phyloP scores from a whole-genome alignment of 1,140 invertebrate genomes.

The Hesperophylax magnus region DNA sequence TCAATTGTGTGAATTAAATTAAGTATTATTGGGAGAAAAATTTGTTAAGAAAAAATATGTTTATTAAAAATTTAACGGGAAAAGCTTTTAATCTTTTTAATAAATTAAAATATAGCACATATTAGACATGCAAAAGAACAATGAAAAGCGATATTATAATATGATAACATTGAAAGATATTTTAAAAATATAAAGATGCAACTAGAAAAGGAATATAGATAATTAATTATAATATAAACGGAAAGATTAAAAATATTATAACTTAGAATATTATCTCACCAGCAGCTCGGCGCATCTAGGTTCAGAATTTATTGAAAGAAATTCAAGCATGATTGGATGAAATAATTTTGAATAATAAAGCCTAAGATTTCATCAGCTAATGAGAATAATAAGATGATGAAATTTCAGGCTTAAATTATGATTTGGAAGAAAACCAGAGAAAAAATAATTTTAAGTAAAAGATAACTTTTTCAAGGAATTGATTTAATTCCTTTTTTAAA shows the following conservation, averaged over 20 bases:
- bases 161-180: conserved; percentile 4
- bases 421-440: too few relatives aligned
- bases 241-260: conserved; percentile 16
- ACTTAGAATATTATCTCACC: conserved; percentile 11
- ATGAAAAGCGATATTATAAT: conserved; percentile 9
- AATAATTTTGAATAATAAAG: too few relatives aligned
- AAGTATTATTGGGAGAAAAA: too few relatives aligned
- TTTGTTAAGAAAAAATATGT: too few relatives aligned
- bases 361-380: too few relatives aligned
- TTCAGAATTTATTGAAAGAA: conserved; percentile 9
- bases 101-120: neutral
- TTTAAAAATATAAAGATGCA: conserved; percentile 5
- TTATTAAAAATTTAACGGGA: too few relatives aligned
- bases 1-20: too few relatives aligned
- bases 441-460: too few relatives aligned
- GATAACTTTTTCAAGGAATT: too few relatives aligned
- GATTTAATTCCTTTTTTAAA: too few relatives aligned
- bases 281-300: conserved; percentile 29
- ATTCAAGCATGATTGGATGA: neutral
- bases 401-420: too few relatives aligned
- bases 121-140: conserved; percentile 6
- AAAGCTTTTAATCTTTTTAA: neutral
- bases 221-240: neutral
- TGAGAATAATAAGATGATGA: too few relatives aligned
- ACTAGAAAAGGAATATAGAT: conserved; percentile 8